Percentiles rank a stretch among this genome's conserved stretches.
phyloP scores from a whole-genome alignment of 1,140 invertebrate genomes.

The Drusus annulatus region DNA sequence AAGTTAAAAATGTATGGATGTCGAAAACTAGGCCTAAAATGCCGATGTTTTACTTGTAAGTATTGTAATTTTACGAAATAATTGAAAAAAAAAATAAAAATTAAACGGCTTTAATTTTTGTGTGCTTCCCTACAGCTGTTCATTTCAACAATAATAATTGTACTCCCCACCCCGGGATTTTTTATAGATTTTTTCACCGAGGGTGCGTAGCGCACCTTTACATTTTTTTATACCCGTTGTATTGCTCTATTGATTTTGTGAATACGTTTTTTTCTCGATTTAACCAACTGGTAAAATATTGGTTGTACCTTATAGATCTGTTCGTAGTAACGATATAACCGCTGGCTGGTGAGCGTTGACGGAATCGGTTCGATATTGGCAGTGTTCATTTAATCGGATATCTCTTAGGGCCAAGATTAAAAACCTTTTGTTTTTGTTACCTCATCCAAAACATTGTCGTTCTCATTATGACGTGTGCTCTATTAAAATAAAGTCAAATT shows the following conservation, averaged over 20 bases:
- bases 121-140: conserved; percentile 4
- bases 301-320: conserved; percentile 4
- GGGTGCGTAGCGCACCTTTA: conserved; percentile 32
- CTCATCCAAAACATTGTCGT: too few species aligned
- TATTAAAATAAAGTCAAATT: too few species aligned
- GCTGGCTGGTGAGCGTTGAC: neutral
- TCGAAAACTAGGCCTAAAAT: too few species aligned
- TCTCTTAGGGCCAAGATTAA: too few species aligned
- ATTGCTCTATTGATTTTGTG: conserved; percentile 47
- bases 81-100: too few species aligned
- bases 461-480: too few species aligned
- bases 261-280: conserved; percentile 17
- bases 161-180: conserved; percentile 2
- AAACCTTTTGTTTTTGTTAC: too few species aligned
- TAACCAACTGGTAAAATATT: neutral
- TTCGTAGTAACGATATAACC: conserved; percentile 35
- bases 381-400: too few species aligned
- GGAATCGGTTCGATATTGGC: too few species aligned
- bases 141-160: conserved; percentile 4
- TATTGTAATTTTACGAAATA: too few species aligned
- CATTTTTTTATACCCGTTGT: conserved; percentile 14
- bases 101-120: neutral
- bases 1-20: too few species aligned
- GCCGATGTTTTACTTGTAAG: too few species aligned
- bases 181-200: conserved; percentile 16